Base-by-base conservation (phyloP, 2,113 vertebrate species). In the Antennarius striatus region DNA sequence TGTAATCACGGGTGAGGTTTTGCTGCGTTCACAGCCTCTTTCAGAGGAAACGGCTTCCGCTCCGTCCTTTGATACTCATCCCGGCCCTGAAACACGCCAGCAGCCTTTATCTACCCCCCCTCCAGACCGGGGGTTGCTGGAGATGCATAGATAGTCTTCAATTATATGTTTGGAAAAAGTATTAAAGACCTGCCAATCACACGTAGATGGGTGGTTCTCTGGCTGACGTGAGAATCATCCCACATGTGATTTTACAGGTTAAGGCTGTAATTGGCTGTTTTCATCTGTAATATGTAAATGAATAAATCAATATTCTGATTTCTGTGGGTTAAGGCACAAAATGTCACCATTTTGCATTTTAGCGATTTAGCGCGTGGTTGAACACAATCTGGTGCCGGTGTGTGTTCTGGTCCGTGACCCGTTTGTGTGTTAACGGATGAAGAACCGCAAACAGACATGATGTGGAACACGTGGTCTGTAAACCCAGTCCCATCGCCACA, bases 111-210 rank as follows among this genome's bases (percentile, higher is more conserved):
- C 86, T 86, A 56, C 56, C 22, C 22, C 22, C 22, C 22, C 22
- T 22, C 22, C 65, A 46, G 73, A 69, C 69, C 55, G 79, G 76
- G 68, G 50, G 66, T 64, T 72, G 75, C 66, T 67, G 76, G 73
- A 65, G 78, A 88, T 86, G 73, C 71, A 64, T 60, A 85, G 80
- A 85, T 84, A 77, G 66, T 56, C 73, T 73, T 80, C 56, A 86
- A 62, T 77, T 78, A 60, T 17, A 77, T 71, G 63, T 54, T 57
- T 55, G 63, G 67, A 71, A 52, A 79, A 82, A 71, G 67, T 52
- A 66, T 58, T 48, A n/a, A 52, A 60, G 55, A 73, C 63, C 52
- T 79, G 55, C 64, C 57, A 55, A 10, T 56, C 46, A 54, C 49
- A 15, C 59, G n/a, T 58, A 22, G 53, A 54, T 11, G 10, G 29